A percentile compares a stretch with the other conserved stretches of the same genome.
Evolutionary conservation across 2,113 vertebrate species (phyloP).

Genomic region (Seriola dumerili): DNA sequence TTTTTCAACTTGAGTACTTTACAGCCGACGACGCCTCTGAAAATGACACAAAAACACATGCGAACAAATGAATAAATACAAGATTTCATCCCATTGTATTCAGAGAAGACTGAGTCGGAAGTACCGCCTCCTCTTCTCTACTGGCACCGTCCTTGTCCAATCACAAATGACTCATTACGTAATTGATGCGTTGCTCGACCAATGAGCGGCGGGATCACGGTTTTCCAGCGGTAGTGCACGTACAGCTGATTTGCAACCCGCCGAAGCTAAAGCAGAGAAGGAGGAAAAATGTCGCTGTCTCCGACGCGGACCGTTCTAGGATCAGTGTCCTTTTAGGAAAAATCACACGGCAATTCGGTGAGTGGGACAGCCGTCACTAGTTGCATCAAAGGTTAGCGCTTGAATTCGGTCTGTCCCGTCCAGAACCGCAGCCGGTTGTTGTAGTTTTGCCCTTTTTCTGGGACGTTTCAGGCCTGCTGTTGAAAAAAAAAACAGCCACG

Average conservation of each 20-base stretch:
- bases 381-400: slow-evolving; percentile 46
- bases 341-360: slow-evolving; percentile 68
- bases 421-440: neutral
- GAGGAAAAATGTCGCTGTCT: slow-evolving; percentile 79
- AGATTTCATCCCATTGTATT: neutral
- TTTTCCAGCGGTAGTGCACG: neutral
- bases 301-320: slow-evolving; percentile 84
- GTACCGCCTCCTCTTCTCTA: slow-evolving; percentile 4
- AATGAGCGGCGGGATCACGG: slow-evolving; percentile 39
- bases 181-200: slow-evolving; percentile 35
- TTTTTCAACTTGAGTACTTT: too few species aligned
- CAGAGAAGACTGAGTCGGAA: slow-evolving; percentile 13
- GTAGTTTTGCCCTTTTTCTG: neutral
- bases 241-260: slow-evolving; percentile 85
- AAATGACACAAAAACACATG: too few species aligned
- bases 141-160: slow-evolving; percentile 34
- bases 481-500: neutral
- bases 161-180: accelerated
- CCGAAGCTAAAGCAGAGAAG: slow-evolving; percentile 75
- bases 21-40: too few species aligned
- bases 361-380: slow-evolving; percentile 77
- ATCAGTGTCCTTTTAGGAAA: slow-evolving; percentile 80
- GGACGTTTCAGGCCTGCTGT: slow-evolving; percentile 15
- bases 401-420: neutral
- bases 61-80: neutral